Percentiles rank a stretch among this genome's conserved stretches.
phyloP scores from a whole-genome alignment of 2,113 vertebrate species.

The Opisthocomus hoazin region DNA sequence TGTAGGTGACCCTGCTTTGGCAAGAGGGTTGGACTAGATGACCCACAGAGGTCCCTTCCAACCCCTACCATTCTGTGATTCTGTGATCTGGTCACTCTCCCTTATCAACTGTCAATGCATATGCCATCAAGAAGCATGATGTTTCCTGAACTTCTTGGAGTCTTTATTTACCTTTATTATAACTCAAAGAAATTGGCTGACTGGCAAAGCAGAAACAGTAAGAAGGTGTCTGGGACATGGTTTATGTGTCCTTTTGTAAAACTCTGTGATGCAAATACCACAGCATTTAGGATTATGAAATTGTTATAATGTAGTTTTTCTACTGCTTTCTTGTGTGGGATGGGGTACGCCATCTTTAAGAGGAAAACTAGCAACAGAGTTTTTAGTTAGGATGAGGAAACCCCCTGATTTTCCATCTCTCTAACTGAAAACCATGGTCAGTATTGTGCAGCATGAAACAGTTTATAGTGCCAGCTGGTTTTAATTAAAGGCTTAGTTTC shows the following conservation, averaged over 20 bases:
- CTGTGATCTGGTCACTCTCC: not conserved
- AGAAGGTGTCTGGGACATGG: not conserved
- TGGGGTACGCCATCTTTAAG: not conserved
- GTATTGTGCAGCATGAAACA: not conserved
- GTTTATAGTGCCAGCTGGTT: not conserved
- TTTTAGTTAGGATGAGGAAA: not conserved
- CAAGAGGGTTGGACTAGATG: too few relatives aligned
- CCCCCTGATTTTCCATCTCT: not conserved
- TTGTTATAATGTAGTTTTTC: not conserved
- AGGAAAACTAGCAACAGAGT: not conserved
- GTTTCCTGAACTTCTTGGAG: not conserved
- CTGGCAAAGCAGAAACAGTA: not conserved
- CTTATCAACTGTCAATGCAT: not conserved
- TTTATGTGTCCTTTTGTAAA: not conserved
- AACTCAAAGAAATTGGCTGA: not conserved
- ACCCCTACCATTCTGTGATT: too few relatives aligned
- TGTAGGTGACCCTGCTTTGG: too few relatives aligned
- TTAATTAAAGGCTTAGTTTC: constrained; percentile 40
- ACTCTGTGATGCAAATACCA: not conserved
- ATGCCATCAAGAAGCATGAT: not conserved
- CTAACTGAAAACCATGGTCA: not conserved
- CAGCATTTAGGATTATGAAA: not conserved
- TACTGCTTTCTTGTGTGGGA: not conserved
- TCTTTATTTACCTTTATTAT: not conserved
- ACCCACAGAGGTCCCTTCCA: too few relatives aligned